phyloP scores from a whole-genome alignment of 2,888 invertebrate species.

The Platynereis dumerilii region DNA sequence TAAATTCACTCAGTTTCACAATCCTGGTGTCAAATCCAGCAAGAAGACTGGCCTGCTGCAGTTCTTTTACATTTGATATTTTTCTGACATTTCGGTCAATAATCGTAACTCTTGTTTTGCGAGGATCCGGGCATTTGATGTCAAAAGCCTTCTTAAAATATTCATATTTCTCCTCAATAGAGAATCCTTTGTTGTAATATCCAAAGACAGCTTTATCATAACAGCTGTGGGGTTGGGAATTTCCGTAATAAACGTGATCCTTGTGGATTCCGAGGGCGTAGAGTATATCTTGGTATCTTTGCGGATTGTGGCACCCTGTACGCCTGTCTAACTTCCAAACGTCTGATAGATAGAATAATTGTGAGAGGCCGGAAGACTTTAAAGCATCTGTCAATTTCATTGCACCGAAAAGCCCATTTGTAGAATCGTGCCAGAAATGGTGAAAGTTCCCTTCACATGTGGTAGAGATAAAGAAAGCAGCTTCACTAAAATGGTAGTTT shows the following conservation, averaged over 20 bases:
- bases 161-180: not conserved
- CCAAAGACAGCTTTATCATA: no score
- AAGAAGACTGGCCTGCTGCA: not conserved
- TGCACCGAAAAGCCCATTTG: not conserved
- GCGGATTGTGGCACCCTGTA: not conserved
- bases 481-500: no score
- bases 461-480: not conserved
- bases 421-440: not conserved
- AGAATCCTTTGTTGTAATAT: not conserved
- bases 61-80: not conserved
- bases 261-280: not conserved
- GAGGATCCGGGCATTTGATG: not conserved
- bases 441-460: not conserved
- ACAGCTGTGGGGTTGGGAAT: not conserved
- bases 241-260: not conserved
- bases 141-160: not conserved
- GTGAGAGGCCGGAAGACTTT: not conserved
- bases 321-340: not conserved
- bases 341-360: not conserved
- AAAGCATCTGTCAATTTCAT: not conserved
- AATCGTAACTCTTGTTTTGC: not conserved
- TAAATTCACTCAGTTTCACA: not conserved
- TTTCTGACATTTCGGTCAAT: not conserved
- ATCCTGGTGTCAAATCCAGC: not conserved
- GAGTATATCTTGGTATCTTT: not conserved